A percentile compares a stretch with the other conserved stretches of the same genome.
Conservation (phyloP, 2,888 invertebrate genomes). For the Heliconius charithonia region DNA sequence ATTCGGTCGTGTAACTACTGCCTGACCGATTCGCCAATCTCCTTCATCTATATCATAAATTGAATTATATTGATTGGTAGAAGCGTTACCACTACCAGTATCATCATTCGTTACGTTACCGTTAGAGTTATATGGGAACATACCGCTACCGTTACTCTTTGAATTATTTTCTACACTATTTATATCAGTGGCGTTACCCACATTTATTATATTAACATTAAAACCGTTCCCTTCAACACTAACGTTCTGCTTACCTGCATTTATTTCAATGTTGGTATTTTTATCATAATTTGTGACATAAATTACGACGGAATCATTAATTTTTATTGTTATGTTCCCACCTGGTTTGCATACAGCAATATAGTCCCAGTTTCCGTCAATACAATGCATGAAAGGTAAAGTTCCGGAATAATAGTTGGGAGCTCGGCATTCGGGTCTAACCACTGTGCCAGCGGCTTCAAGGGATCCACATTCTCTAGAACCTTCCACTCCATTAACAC, state of each 20-base stretch:
- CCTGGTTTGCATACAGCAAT: constrained; percentile 62
- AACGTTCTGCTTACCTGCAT: constrained; percentile 20
- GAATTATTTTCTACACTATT: neutral
- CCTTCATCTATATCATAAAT: constrained; percentile 31
- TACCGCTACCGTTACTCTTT: neutral
- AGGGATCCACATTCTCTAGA: constrained; percentile 53
- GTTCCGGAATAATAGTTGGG: constrained; percentile 58
- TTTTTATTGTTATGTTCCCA: constrained; percentile 51
- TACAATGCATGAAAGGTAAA: constrained; percentile 58
- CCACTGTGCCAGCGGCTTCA: constrained; percentile 59
- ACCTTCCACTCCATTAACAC: constrained; percentile 47
- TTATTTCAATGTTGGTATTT: constrained; percentile 30
- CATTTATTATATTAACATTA: constrained; percentile 15
- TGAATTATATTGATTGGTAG: constrained; percentile 8
- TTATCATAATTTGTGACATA: constrained; percentile 24
- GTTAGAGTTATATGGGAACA: neutral
- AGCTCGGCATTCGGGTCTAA: constrained; percentile 56
- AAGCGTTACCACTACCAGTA: neutral
- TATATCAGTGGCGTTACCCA: neutral
- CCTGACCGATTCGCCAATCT: constrained; percentile 37
- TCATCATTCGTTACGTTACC: neutral
- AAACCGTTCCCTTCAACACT: constrained; percentile 14
- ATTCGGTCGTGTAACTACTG: constrained; percentile 9
- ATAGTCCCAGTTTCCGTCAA: constrained; percentile 62
- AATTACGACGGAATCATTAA: constrained; percentile 28